Evolutionary conservation across 2,888 invertebrate genomes (phyloP), one percentile per base, ranked within the genome.

Genomic region (Sabellastarte sp.): DNA sequence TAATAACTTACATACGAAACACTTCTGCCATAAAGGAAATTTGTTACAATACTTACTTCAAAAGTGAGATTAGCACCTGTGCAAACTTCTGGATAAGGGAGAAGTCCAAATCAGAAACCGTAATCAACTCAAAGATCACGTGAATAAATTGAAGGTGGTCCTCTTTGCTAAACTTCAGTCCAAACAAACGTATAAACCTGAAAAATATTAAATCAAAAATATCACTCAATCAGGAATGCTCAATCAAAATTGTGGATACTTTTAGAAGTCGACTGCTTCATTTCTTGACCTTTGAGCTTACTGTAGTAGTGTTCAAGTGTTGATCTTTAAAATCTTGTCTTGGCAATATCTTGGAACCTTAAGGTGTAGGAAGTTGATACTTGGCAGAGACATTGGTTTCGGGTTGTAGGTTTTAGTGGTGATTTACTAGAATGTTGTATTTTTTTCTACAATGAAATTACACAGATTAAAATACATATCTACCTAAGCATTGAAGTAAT

Each of bases 121-220:
- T 88, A 41, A 92, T 84, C 66, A 93, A 84, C 78, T 94, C 90
- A 82, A 90, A 91, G 64, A 90, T 87, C 63, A 95, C 82, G 77
- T 92, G 90, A 56, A 95, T 88, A 57, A 96, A 87, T 26, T 87
- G 85, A 59, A 95, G 87, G 81, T 96, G 95, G 81, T 95, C 95
- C 73, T 92, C 91, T 83, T 95, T 95, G 1, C 91, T 90, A 84
- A 96, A 94, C 81, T 92, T 93, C 69, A 91, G 83, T 3, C 93
- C 93, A 86, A 93, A 93, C 65, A 93, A 86, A 76, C 89, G 88
- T 61, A 95, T 88, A 78, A 93, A 95, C 76, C 94, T 95, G 85
- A 58, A 87, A 86, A 72, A 26, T n/a, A 24, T 20, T 5, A 53
- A 53, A 53, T 24, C 4, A n/a, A 53, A 53, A 10, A 53, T 53